Base-by-base conservation (phyloP, 2,888 invertebrate genomes). In the Aspidiotus destructor region DNA sequence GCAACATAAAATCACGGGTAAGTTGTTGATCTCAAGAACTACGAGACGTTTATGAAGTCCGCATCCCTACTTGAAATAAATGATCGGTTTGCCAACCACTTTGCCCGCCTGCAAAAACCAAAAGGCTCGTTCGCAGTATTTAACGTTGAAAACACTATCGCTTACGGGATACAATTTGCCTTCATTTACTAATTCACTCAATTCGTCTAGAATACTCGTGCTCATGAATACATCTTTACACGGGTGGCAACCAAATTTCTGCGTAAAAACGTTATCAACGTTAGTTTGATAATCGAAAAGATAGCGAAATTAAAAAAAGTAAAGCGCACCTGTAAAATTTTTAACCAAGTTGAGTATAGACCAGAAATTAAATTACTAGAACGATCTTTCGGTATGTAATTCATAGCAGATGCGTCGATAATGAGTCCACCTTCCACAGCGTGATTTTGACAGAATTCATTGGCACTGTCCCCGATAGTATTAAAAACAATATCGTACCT, bases 401-500 rank as follows among this genome's bases (percentile, higher is more conserved):
- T 77, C 57, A 55, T 57, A 53, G 82, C 80, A 68, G 79, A 73
- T 2, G 83, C 81, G 42, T 81, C 80, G 54, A 83, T 77, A 41
- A 80, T 78, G 16, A 77, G 74, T 16, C 81, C 81, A 69, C 77
- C 74, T 60, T 68, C 75, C 58, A 42, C n/a, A 8, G 60, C 60
- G 15, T 44, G 58, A 67, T 67, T 67, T 8, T n/a, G 13, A 76
- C 73, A 79, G 73, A 73, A 77, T 73, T 72, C 74, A 73, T 72
- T 76, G 72, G 72, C 78, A 73, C 76, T 73, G 55, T 76, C 73
- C 52, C 79, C 80, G 28, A 78, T 78, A n/a, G 80, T 80, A 74
- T 81, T 80, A 75, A 81, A 79, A 72, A 81, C 79, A 52, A 79
- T 76, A 73, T 81, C 78, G 71, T 76, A 81, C 72, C 81, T 65